These are phyloP conservation scores for Pampusana beccarii DNA, from an alignment of 2,113 vertebrate species.

Conservation along the genomic window DNA sequence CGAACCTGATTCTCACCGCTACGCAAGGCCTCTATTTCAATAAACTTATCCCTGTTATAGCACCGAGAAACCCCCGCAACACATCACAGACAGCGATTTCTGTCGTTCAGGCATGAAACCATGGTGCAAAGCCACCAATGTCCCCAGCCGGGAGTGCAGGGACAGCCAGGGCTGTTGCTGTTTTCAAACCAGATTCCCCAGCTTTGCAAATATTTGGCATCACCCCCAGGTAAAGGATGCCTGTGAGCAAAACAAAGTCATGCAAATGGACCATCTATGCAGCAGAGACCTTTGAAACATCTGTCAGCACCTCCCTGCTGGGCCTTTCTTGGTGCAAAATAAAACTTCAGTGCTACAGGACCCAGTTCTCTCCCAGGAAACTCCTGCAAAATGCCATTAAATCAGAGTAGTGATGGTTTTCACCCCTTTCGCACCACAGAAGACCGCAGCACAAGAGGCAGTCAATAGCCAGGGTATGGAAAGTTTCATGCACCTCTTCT, in stretches of 20 bases:
- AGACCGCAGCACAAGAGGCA: background rate
- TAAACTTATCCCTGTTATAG: background rate
- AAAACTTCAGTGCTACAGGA: background rate
- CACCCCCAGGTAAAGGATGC: background rate
- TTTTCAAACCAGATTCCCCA: background rate
- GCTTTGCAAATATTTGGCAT: background rate
- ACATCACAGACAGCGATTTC: background rate
- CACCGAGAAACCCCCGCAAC: background rate
- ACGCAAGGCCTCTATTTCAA: accelerated
- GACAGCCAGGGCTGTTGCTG: background rate
- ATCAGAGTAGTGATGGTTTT: background rate
- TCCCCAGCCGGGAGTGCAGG: background rate
- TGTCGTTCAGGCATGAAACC: background rate
- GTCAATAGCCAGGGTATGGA: accelerated
- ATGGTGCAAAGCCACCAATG: background rate
- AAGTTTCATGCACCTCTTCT: no score
- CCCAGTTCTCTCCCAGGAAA: background rate
- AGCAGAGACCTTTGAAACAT: background rate
- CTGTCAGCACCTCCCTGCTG: background rate
- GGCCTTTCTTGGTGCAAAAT: background rate
- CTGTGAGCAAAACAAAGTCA: background rate
- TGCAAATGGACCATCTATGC: background rate
- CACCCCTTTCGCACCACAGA: background rate
- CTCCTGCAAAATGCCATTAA: background rate
- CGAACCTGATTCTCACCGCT: background rate